Evolutionary conservation across 2,888 invertebrate genomes (phyloP).

Genomic region (Adelognathus sp.): DNA sequence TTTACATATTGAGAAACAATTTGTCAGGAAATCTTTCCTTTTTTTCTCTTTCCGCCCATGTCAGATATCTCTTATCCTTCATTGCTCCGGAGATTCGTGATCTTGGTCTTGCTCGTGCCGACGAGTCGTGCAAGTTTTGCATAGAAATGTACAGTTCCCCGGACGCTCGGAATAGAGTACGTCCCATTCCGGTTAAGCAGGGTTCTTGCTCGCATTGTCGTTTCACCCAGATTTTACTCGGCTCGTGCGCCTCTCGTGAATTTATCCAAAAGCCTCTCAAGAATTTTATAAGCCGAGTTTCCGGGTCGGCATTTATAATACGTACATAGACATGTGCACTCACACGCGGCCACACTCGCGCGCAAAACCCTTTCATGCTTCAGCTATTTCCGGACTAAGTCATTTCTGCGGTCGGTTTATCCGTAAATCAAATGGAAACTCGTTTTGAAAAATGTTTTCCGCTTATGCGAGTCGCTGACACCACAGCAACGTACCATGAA

Average conservation of each 20-base stretch:
- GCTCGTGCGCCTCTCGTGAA: background rate
- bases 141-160: constrained; percentile 28
- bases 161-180: background rate
- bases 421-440: background rate
- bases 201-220: background rate
- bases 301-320: constrained; percentile 32
- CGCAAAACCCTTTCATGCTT: background rate
- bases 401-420: background rate
- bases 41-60: background rate
- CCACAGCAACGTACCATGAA: background rate
- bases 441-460: background rate
- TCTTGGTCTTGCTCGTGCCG: constrained; percentile 9
- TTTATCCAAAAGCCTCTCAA: constrained; percentile 15
- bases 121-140: constrained; percentile 19
- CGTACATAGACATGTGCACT: background rate
- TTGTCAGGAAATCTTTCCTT: too few species aligned
- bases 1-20: too few species aligned
- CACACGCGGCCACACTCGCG: background rate
- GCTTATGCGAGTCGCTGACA: background rate
- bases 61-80: background rate
- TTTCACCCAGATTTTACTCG: constrained; percentile 22
- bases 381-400: background rate
- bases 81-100: constrained; percentile 5
- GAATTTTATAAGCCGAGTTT: constrained; percentile 19
- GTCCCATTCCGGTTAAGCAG: background rate